A percentile compares a stretch with the other conserved stretches of the same genome.
Conservation (phyloP, 2,797 vertebrate genomes). For the Pelodytes ibericus region DNA sequence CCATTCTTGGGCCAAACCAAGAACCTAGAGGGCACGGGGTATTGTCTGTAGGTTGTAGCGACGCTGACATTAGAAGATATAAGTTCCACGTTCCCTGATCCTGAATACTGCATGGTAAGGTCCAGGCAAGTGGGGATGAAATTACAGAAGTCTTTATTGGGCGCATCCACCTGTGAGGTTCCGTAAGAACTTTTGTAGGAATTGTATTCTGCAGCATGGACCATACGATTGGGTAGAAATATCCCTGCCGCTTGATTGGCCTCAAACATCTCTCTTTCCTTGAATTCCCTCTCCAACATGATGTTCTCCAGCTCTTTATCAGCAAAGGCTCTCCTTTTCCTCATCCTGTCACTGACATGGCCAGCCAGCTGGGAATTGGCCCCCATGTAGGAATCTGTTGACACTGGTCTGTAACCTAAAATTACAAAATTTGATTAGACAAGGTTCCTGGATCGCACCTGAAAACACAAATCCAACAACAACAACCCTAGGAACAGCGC, state of each 20-base stretch:
- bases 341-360: slow-evolving; percentile 96
- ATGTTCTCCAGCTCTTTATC: slow-evolving; percentile 98
- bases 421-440: slow-evolving; percentile 49
- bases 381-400: slow-evolving; percentile 83
- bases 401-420: slow-evolving; percentile 90
- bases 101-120: slow-evolving; percentile 86
- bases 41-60: slow-evolving; percentile 92
- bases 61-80: slow-evolving; percentile 96
- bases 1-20: slow-evolving; percentile 90
- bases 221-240: slow-evolving; percentile 81
- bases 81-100: slow-evolving; percentile 87
- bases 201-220: slow-evolving; percentile 85
- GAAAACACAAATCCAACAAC: no score
- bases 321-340: slow-evolving; percentile 94
- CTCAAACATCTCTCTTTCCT: slow-evolving; percentile 92
- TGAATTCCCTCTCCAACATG: slow-evolving; percentile 97
- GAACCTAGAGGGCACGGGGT: slow-evolving; percentile 83
- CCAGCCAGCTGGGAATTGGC: slow-evolving; percentile 82
- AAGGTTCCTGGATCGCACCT: not conserved
- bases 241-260: slow-evolving; percentile 82
- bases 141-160: slow-evolving; percentile 83
- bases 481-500: no score
- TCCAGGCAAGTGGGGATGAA: slow-evolving; percentile 88
- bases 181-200: slow-evolving; percentile 86
- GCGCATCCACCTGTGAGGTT: slow-evolving; percentile 69